Evolutionary conservation across 2,888 invertebrate species (phyloP).

Genomic region (Lasioglossum lativentre): DNA sequence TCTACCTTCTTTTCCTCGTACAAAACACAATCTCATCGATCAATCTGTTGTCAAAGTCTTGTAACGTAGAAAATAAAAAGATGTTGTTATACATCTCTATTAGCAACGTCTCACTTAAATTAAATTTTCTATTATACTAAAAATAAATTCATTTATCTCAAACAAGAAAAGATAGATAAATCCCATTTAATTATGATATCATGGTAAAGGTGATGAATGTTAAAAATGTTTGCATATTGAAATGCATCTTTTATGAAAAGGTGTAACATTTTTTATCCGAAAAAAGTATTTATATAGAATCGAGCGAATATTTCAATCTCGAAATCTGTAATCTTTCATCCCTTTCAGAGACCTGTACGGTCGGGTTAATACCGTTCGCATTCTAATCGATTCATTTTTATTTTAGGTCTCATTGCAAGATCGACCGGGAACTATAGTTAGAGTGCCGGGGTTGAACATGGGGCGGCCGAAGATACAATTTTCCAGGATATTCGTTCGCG

Average conservation of each 20-base stretch:
- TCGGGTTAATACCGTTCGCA: conserved; percentile 46
- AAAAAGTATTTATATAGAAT: background rate
- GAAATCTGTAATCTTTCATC: background rate
- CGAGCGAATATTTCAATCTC: background rate
- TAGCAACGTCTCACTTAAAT: background rate
- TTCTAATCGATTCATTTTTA: conserved; percentile 64
- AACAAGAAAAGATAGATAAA: background rate
- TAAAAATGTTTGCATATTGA: background rate
- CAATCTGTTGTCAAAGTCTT: conserved; percentile 17
- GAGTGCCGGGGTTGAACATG: conserved; percentile 35
- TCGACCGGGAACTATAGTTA: conserved; percentile 63
- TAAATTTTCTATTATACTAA: background rate
- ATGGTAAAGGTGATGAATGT: background rate
- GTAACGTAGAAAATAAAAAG: conserved; percentile 22
- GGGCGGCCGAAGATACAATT: conserved; percentile 37
- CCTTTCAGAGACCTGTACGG: background rate
- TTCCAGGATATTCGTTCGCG: conserved; percentile 36
- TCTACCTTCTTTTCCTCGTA: conserved; percentile 6
- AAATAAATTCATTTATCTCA: background rate
- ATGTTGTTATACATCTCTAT: conserved; percentile 3
- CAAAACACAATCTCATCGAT: conserved; percentile 41
- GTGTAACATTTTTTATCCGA: background rate
- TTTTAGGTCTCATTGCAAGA: conserved; percentile 59
- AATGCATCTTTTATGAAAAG: background rate
- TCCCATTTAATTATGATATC: background rate